A percentile compares a stretch with the other conserved stretches of the same genome.
Conservation (phyloP, 2,113 vertebrate genomes). For the Centropus bengalensis region DNA sequence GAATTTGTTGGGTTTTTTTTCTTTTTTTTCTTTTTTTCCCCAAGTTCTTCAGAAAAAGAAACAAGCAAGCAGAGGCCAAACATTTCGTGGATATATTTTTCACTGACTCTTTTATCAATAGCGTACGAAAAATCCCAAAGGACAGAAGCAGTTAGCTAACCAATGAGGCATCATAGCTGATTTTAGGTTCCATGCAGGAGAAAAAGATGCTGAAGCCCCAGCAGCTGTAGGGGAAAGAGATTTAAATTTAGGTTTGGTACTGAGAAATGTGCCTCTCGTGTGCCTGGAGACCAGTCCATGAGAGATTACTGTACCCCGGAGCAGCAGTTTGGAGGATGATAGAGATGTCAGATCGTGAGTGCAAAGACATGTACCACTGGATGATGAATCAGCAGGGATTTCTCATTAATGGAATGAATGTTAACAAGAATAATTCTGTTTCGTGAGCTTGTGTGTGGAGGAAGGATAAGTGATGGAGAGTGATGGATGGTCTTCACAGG, state of each 20-base stretch:
- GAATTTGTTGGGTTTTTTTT: neutral
- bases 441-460: slow-evolving; percentile 11
- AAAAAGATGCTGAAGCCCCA: neutral
- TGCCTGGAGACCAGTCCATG: slow-evolving; percentile 17
- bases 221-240: slow-evolving; percentile 19
- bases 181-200: slow-evolving; percentile 31
- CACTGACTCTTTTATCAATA: slow-evolving; percentile 38
- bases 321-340: slow-evolving; percentile 30
- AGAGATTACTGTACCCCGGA: slow-evolving; percentile 28
- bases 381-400: slow-evolving; percentile 60
- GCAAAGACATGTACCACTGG: slow-evolving; percentile 29
- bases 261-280: neutral
- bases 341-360: slow-evolving; percentile 50
- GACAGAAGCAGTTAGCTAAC: slow-evolving; percentile 62
- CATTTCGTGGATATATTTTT: slow-evolving; percentile 48
- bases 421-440: slow-evolving; percentile 62
- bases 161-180: slow-evolving; percentile 59
- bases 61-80: neutral
- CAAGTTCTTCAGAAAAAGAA: neutral
- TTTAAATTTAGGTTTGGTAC: slow-evolving; percentile 4
- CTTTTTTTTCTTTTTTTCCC: neutral
- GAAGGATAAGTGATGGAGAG: slow-evolving; percentile 36
- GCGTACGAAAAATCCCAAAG: slow-evolving; percentile 40
- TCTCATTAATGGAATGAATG: slow-evolving; percentile 65
- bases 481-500: slow-evolving; percentile 53